These are phyloP conservation scores for Caenorhabditis zanzibari DNA, from an alignment of 2,888 invertebrate genomes.

Conservation along the genomic window DNA sequence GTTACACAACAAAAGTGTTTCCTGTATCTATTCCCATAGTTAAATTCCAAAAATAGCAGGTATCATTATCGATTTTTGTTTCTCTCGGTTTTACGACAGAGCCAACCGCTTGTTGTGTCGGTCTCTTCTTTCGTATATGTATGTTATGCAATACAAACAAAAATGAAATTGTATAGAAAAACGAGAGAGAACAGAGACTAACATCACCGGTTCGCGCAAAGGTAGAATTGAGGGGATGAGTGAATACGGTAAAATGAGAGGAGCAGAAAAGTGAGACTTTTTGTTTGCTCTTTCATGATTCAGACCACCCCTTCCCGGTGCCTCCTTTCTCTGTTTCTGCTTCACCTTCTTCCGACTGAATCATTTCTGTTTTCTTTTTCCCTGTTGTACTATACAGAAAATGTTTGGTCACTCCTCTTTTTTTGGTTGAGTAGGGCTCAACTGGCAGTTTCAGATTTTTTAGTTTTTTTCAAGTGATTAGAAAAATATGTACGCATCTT, in stretches of 20 bases:
- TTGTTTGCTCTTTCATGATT: conserved; percentile 69
- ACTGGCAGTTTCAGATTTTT: too few relatives aligned
- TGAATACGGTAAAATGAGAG: conserved; percentile 16
- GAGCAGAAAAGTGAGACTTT: conserved; percentile 23
- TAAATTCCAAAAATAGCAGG: too few relatives aligned
- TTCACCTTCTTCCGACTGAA: neutral
- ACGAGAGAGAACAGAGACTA: too few relatives aligned
- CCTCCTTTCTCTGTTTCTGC: conserved; percentile 12
- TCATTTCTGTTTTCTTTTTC: conserved; percentile 10
- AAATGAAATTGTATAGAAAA: neutral
- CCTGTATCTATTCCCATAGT: too few relatives aligned
- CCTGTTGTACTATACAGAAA: conserved; percentile 12
- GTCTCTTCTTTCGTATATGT: neutral
- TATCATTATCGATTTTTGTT: neutral
- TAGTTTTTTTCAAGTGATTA: too few relatives aligned
- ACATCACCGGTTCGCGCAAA: neutral
- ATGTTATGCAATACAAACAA: conserved; percentile 52
- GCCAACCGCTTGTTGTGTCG: conserved; percentile 6
- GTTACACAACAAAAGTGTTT: too few relatives aligned
- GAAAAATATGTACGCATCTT: too few relatives aligned
- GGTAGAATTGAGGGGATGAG: conserved; percentile 18
- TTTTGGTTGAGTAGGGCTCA: neutral
- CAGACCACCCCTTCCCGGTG: conserved; percentile 15
- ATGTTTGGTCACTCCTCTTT: neutral
- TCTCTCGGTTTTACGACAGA: neutral